Conservation (phyloP, 64 coral and sea anemone species). For the Exaiptasia diaphana region DNA sequence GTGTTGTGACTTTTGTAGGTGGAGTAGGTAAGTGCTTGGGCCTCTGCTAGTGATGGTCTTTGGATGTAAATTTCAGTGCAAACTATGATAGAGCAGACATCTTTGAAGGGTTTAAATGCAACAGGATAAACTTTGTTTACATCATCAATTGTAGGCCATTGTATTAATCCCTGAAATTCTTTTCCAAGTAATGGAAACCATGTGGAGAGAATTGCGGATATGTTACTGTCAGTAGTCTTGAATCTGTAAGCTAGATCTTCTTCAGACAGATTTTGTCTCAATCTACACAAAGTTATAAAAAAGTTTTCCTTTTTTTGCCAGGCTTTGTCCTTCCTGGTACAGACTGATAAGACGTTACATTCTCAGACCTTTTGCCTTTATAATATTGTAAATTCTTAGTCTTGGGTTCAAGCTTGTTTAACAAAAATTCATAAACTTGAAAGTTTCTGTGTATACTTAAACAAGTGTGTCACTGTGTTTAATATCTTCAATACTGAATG, state of each 20-base stretch:
- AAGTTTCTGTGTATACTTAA: conserved; percentile 29
- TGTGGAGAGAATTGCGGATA: conserved; percentile 7
- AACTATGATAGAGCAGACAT: conserved; percentile 38
- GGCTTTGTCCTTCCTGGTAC: conserved; percentile 15
- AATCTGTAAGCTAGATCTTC: conserved; percentile 23
- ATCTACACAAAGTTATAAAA: conserved; percentile 42
- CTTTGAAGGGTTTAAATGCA: conserved; percentile 37
- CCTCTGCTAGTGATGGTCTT: conserved; percentile 48
- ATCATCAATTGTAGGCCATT: conserved; percentile 16
- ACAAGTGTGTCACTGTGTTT: conserved; percentile 24
- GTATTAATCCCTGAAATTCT: conserved; percentile 9
- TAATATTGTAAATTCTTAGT: conserved; percentile 50
- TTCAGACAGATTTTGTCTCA: conserved; percentile 13
- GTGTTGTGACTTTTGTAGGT: conserved; percentile 74
- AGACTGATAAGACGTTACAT: conserved; percentile 11
- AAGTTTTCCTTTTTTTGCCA: conserved; percentile 37
- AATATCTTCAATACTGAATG: conserved; percentile 29
- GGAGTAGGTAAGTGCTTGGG: conserved; percentile 49
- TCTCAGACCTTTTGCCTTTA: conserved; percentile 23
- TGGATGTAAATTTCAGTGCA: conserved; percentile 50
- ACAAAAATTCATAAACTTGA: conserved; percentile 23
- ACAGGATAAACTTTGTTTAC: conserved; percentile 25
- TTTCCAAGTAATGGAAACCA: conserved; percentile 27
- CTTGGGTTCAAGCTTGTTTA: conserved; percentile 24
- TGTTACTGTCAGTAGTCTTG: not conserved